Base-by-base conservation (phyloP, 2,888 invertebrate species). In the Andrena trimmerana region DNA sequence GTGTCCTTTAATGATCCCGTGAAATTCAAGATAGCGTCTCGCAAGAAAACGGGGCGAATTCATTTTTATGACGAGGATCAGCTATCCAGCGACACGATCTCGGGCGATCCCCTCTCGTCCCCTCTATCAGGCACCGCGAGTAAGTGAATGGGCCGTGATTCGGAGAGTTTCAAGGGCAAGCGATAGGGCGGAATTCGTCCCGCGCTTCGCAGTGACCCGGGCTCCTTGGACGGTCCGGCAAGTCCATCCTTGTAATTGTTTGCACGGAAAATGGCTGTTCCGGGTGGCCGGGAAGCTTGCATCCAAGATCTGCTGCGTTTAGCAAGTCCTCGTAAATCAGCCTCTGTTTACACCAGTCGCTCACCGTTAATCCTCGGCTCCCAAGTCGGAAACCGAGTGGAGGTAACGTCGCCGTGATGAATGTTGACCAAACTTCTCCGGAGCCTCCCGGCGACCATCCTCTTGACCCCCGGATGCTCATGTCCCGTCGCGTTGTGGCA, bases 291-390 rank as follows among this genome's bases (percentile, higher is more conserved):
- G 27, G 33, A 72, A 59, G 36, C 29, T 52, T 29, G 13, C 33
- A 48, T 48, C 60, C 6, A 31, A 59, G 54, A 69, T 77, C 52
- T n/a, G 13, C 24, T 7, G 52, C 13, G 76, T 36, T 66, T 27
- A 20, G 72, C 69, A 73, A 72, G 81, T 77, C 77, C 76, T 66
- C 81, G 78, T 77, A 86, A 88, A 88, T 88, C 88, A 85, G 71
- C 52, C 67, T 72, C 74, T 80, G 85, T 88, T 88, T 88, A 80
- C 83, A 72, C 20, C 85, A 75, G 69, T 86, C 80, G 78, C 81
- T 85, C 79, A 71, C 50, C 78, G 78, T 83, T 86, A 85, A 86
- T 86, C 83, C 81, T 75, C 31, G 63, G 13, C 27, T 74, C 33
- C 57, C 29, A 59, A 69, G 60, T 78, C 42, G 70, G 77, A 71